Base-by-base conservation (phyloP, 2,888 invertebrate genomes). In the Seira musarum region DNA sequence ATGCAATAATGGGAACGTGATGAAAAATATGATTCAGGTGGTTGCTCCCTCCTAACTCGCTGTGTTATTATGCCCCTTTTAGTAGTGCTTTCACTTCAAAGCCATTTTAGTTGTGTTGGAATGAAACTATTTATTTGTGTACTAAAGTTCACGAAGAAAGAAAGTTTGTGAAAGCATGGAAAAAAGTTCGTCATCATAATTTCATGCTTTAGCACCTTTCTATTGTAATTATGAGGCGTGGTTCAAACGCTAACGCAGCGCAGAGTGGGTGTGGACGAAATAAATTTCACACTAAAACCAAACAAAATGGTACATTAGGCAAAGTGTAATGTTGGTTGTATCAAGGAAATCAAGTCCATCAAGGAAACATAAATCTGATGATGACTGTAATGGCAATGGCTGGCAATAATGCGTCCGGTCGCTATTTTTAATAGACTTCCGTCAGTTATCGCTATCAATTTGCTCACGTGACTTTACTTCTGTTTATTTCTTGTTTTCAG, bases 371-470 rank as follows among this genome's bases (percentile, higher is more conserved):
- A 46, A 13, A 46, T 6, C 6, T 13, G 13, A 46, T 10, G 13
- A 13, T 46, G 46, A 10, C 8, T 46, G 13, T 46, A 46, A 13
- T 46, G 46, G 8, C 46, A 6, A 10, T 10, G 13, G 13, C 6
- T 46, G 46, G 6, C 13, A 46, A 10, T 6, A 46, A 46, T 46
- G 22, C 40, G 19, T 46, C 1, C n/a, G 5, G 13, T 13, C 46
- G 35, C n/a, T 19, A 21, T 70, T 70, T 40, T 22, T 72, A 82
- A 82, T 22, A 87, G 87, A 74, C 75, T 73, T 60, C n/a, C n/a
- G n/a, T n/a, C n/a, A n/a, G n/a, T n/a, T n/a, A n/a, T n/a, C n/a
- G n/a, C n/a, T n/a, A n/a, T n/a, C n/a, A n/a, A n/a, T n/a, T n/a
- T n/a, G n/a, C n/a, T n/a, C n/a, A n/a, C n/a, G n/a, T n/a, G n/a